Conservation (phyloP, 2,797 vertebrate genomes). For the Ctenosaura bakeri region DNA sequence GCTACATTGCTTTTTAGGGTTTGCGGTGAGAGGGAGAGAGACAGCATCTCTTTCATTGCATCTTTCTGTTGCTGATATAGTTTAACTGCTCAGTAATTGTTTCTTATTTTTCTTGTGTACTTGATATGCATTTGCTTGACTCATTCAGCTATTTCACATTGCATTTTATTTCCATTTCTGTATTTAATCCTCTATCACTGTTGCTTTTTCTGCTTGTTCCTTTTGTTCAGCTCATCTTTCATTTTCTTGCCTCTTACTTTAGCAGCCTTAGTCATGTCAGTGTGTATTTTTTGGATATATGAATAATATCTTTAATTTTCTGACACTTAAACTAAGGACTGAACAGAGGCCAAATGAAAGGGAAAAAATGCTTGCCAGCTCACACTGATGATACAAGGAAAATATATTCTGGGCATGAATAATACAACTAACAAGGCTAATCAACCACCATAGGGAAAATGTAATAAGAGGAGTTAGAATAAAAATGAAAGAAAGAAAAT, state of each 20-base stretch:
- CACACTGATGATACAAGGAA: not conserved
- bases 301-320: not conserved
- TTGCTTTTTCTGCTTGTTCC: not conserved
- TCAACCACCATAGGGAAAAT: not conserved
- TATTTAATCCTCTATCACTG: not conserved
- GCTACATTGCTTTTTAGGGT: not conserved
- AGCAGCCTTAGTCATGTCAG: not conserved
- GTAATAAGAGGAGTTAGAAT: not conserved
- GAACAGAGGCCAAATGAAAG: not conserved
- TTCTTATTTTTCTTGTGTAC: not conserved
- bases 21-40: not conserved
- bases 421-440: not conserved
- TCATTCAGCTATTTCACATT: not conserved
- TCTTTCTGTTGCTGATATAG: not conserved
- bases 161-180: not conserved
- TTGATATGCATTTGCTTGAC: not conserved
- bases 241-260: not conserved
- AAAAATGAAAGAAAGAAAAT: no score
- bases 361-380: not conserved
- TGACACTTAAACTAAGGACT: not conserved
- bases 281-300: not conserved
- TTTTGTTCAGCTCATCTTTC: no score
- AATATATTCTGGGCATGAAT: not conserved
- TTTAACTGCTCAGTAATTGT: not conserved
- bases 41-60: not conserved